These are phyloP conservation scores for Tanytarsus gracilentus DNA, from an alignment of 2,888 invertebrate genomes.

Conservation along the genomic window DNA sequence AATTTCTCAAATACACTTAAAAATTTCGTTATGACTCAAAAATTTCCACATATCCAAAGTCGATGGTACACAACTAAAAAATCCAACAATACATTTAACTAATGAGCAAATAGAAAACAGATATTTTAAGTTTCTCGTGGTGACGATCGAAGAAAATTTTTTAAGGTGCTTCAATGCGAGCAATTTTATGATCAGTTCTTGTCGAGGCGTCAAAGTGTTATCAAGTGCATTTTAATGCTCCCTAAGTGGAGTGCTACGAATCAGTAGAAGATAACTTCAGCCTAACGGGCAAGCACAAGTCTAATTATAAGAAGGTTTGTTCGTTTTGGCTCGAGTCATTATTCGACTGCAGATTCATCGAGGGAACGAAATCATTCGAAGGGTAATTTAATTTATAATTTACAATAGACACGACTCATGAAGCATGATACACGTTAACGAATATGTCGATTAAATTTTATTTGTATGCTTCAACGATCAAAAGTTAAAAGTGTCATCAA, in stretches of 20 bases:
- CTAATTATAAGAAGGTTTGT: constrained; percentile 2
- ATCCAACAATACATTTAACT: background rate
- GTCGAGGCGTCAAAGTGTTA: constrained; percentile 3
- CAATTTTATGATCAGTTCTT: constrained; percentile 1
- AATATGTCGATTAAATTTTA: too few species aligned
- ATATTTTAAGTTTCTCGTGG: background rate
- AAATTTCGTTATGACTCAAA: too few species aligned
- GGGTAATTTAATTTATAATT: too few species aligned
- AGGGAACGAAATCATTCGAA: too few species aligned
- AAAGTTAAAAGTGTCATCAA: background rate
- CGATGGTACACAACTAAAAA: background rate
- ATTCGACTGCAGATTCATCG: constrained; percentile 20
- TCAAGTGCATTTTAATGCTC: constrained; percentile 9
- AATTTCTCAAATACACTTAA: too few species aligned
- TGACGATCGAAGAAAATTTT: background rate
- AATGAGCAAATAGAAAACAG: constrained; percentile 21
- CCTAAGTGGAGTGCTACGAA: too few species aligned
- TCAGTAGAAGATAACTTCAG: constrained; percentile 17
- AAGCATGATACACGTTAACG: too few species aligned
- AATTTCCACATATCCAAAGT: too few species aligned
- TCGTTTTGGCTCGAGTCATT: constrained; percentile 28
- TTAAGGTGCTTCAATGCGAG: background rate
- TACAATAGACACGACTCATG: too few species aligned
- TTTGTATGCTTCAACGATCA: background rate
- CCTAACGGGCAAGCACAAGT: constrained; percentile 16